Base-by-base conservation (phyloP, 2,797 vertebrate genomes). In the Periophthalmus magnuspinnatus region DNA sequence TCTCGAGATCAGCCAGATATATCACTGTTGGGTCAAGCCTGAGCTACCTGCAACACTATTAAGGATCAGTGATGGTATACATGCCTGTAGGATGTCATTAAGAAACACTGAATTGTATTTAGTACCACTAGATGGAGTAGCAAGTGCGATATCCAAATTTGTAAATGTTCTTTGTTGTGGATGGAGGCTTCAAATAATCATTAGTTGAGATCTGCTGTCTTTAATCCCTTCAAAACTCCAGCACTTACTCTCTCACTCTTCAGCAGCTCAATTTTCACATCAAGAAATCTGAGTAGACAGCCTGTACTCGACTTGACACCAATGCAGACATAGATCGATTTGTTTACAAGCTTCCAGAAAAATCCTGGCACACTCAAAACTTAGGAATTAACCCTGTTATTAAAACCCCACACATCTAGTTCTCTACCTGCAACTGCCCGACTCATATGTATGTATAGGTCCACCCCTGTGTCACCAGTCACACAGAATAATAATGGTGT, bases 371-470 rank as follows among this genome's bases (percentile, higher is more conserved):
- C 17, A 38, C 19, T 61, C 34, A 75, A 72, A 69, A 1, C 6
- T 22, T 22, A 55, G 52, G 47, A 48, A 68, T 72, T 71, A 78
- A 76, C 71, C 80, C 54, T n/a, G n/a, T 48, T 11, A 41, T 77
- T 74, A 32, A 69, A 75, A 82, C 76, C 69, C 67, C 74, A 75
- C 62, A 55, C 65, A 68, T 61, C 54, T 28, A 1, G 3, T 68
- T 71, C 60, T 50, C 47, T 70, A 56, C 67, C 32, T 60, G 32
- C 63, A 78, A 64, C 75, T 81, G 75, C 75, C 41, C 81, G 77
- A 57, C 67, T 21, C 64, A 54, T 75, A 69, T 5, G 60, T 66
- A 71, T 63, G 54, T 65, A 45, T 60, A 34, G 38, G 5, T 21
- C 62, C 60, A 69, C 60, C 41, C 65, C 55, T 65, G 77, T 63